Base-by-base conservation (phyloP, 2,797 vertebrate genomes). In the Crocodylus rhombifer region DNA sequence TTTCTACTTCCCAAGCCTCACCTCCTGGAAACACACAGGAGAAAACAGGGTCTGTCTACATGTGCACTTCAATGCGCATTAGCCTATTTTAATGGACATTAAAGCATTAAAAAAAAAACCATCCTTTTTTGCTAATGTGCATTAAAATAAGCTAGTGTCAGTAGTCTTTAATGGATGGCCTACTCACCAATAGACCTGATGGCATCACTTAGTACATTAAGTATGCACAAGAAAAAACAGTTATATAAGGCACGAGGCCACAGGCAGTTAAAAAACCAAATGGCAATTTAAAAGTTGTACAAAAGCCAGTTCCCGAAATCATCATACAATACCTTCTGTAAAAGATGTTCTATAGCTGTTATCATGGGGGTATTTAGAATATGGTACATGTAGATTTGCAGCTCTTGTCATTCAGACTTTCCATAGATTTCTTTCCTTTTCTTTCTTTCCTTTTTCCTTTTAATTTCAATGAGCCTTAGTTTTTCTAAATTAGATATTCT, bases 221-320 rank as follows among this genome's bases (percentile, higher is more conserved):
- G 28, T 93, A 80, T 86, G 82, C 65, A 84, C 13, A 74, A 81
- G 91, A 60, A 91, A 94, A 93, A 91, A 87, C 83, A 95, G 79
- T 85, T 90, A 84, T 92, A 88, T 51, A 51, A 51, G 42, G 42
- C 42, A 51, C 9, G 42, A 51, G 42, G 42, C 42, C 10, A 3
- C 42, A 11, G 42, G 42, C 42, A 51, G 42, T 51, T 51, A 51
- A 51, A 51, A 51, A 51, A 51, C 42, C 9, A 51, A 51, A 51
- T 51, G 95, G 93, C 88, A 93, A 84, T 79, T 92, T 5, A 95
- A 95, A 93, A 97, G 94, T 93, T 94, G 96, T 92, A 91, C 88
- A 95, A 87, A 90, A 77, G 79, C 81, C 94, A 60, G 91, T 93
- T 95, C 57, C 60, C 80, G 86, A 93, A 96, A 88, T 94, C 92